Percentiles rank a stretch among this genome's conserved stretches.
Evolutionary conservation across 2,888 invertebrate genomes (phyloP).

Genomic region (Halocaridina rubra): DNA sequence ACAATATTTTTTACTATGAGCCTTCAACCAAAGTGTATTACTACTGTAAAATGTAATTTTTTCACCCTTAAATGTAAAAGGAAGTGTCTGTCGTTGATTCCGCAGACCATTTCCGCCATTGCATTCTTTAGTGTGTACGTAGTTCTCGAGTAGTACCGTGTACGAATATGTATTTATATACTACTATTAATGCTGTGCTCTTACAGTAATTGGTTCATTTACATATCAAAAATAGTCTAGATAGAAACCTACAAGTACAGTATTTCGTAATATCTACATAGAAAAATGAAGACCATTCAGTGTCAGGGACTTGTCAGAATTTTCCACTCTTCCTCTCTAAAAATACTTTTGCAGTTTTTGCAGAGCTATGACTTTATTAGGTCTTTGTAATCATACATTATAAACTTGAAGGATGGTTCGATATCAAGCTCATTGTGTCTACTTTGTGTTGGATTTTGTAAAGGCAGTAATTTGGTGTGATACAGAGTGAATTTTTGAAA

Average conservation of each 20-base stretch:
- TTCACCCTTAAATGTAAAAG: background rate
- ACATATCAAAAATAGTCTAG: background rate
- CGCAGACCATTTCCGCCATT: background rate
- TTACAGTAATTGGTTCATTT: background rate
- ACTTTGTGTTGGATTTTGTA: constrained; percentile 36
- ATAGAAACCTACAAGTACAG: background rate
- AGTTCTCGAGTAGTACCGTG: background rate
- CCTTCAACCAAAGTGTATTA: constrained; percentile 51
- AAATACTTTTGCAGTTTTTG: background rate
- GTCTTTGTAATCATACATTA: too few species aligned
- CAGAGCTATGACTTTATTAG: too few species aligned
- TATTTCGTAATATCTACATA: background rate
- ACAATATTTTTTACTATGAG: constrained; percentile 41
- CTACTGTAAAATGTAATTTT: background rate
- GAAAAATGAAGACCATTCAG: background rate
- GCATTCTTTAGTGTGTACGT: background rate
- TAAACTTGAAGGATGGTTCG: constrained; percentile 26
- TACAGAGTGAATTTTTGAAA: constrained; percentile 37
- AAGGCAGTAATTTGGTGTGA: constrained; percentile 41
- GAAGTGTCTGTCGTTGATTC: too few species aligned
- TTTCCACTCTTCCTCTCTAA: too few species aligned
- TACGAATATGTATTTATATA: background rate
- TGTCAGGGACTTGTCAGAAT: background rate
- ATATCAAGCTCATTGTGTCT: constrained; percentile 44
- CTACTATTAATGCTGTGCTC: background rate